These are phyloP conservation scores for Panzeria rudis DNA, from an alignment of 2,888 invertebrate species.

Conservation along the genomic window DNA sequence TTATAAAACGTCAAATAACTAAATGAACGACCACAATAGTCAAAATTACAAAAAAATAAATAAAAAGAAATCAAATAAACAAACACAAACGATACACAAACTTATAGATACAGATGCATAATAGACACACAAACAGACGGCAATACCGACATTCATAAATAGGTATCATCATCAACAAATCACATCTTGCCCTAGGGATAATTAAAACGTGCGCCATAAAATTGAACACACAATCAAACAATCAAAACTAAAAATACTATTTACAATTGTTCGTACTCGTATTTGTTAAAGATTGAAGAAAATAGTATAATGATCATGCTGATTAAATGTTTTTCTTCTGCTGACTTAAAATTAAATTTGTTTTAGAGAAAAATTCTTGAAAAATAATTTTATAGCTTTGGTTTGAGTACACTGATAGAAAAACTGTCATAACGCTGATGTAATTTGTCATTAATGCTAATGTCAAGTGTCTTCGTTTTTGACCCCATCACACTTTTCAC, in stretches of 20 bases:
- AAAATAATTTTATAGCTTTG: slow-evolving; percentile 45
- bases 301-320: slow-evolving; percentile 30
- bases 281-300: not conserved
- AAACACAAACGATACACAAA: slow-evolving; percentile 10
- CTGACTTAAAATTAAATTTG: slow-evolving; percentile 45
- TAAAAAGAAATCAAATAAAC: slow-evolving; percentile 3
- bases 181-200: slow-evolving; percentile 71
- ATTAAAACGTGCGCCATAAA: slow-evolving; percentile 68
- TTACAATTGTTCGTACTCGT: slow-evolving; percentile 43
- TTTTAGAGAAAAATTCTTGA: slow-evolving; percentile 38
- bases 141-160: slow-evolving; percentile 34
- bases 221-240: slow-evolving; percentile 15
- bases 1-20: slow-evolving; percentile 66
- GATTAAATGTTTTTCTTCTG: slow-evolving; percentile 13
- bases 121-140: not conserved
- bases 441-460: no score
- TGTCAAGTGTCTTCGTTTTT: no score
- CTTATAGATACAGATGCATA: not conserved
- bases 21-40: slow-evolving; percentile 52
- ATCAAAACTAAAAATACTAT: slow-evolving; percentile 20
- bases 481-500: no score
- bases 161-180: slow-evolving; percentile 61
- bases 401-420: no score
- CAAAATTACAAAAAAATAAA: slow-evolving; percentile 27
- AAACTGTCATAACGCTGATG: no score